These are phyloP conservation scores for Zelostemma sp. DNA, from an alignment of 1,140 invertebrate genomes.

Conservation along the genomic window DNA sequence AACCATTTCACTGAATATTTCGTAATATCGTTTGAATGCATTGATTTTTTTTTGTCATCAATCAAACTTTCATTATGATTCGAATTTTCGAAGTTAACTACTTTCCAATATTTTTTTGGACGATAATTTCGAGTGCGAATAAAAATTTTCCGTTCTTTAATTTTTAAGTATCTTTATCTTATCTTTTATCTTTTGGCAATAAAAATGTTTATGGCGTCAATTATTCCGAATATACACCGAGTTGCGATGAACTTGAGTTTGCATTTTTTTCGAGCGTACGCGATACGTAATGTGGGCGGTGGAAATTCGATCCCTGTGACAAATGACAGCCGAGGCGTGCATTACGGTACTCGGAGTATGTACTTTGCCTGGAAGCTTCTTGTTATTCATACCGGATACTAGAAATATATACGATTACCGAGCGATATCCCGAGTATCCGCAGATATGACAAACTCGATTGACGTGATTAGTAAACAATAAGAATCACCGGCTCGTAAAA, in stretches of 20 bases:
- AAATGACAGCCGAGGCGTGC: slow-evolving; percentile 22
- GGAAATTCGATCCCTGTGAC: slow-evolving; percentile 29
- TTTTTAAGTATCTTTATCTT: too few relatives aligned
- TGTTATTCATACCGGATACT: slow-evolving; percentile 9
- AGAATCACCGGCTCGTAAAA: too few relatives aligned
- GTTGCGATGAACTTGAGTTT: slow-evolving; percentile 10
- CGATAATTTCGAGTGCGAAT: too few relatives aligned
- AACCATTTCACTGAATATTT: too few relatives aligned
- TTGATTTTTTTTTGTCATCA: too few relatives aligned
- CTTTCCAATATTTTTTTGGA: too few relatives aligned
- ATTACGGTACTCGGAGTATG: slow-evolving; percentile 12
- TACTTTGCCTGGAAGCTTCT: slow-evolving; percentile 13
- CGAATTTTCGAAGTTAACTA: too few relatives aligned
- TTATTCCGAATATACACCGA: background rate
- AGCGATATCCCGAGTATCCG: background rate
- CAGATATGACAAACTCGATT: background rate
- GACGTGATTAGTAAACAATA: background rate
- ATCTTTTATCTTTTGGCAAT: too few relatives aligned
- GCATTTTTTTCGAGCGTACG: slow-evolving; percentile 12
- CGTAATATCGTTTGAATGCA: too few relatives aligned
- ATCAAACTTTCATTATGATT: too few relatives aligned
- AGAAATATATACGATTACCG: slow-evolving; percentile 9
- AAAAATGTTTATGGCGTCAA: background rate
- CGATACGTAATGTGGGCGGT: slow-evolving; percentile 7
- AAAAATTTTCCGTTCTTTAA: too few relatives aligned